phyloP scores from a whole-genome alignment of 2,797 vertebrate genomes.

The Myotis myotis region DNA sequence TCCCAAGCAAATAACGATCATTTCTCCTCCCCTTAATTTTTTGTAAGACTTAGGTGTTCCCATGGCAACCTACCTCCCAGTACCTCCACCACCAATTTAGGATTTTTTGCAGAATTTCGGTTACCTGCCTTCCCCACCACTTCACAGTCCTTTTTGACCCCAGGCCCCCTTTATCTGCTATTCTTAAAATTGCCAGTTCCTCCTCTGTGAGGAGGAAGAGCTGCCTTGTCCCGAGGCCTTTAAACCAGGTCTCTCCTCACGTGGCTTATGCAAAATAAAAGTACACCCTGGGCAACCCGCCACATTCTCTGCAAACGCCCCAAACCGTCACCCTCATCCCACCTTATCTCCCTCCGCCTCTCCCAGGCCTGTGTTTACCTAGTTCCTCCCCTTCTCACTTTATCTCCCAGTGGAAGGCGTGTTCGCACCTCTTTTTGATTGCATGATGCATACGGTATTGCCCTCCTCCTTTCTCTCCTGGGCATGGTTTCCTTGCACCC shows the following conservation, averaged over 20 bases:
- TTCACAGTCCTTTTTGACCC: not conserved
- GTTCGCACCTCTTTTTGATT: not conserved
- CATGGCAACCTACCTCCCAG: not conserved
- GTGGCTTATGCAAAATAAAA: not conserved
- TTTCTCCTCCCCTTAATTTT: not conserved
- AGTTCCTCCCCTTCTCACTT: not conserved
- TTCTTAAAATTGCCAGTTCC: not conserved
- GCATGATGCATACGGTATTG: rapidly evolving
- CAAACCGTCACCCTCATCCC: not conserved
- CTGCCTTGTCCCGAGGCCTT: not conserved
- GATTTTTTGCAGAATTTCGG: not conserved
- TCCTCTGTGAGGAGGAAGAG: not conserved
- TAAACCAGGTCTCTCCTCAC: not conserved
- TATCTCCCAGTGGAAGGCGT: not conserved
- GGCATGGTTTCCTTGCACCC: too few species aligned
- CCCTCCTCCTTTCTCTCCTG: not conserved
- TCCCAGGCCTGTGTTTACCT: too few species aligned
- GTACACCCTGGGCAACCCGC: not conserved
- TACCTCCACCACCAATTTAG: not conserved
- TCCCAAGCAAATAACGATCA: not conserved
- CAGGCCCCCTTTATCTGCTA: not conserved
- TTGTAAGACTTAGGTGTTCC: not conserved
- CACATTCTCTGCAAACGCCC: not conserved
- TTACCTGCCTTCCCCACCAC: not conserved
- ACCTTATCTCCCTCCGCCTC: not conserved